Evolutionary conservation across 1,140 invertebrate genomes (phyloP), one percentile per base, ranked within the genome.

Genomic region (Goniozus legneri): DNA sequence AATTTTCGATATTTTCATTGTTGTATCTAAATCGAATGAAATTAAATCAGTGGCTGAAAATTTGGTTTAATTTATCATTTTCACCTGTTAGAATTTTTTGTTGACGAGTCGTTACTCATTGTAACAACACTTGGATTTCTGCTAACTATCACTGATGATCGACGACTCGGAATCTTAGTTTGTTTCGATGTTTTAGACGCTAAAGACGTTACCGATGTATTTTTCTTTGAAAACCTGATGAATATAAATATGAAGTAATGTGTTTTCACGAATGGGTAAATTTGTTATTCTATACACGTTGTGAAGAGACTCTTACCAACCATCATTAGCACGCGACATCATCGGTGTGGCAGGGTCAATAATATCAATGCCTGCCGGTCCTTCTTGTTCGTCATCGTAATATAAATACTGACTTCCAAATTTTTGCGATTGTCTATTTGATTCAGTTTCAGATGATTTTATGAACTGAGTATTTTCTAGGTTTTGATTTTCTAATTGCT

Each of bases 251-350:
- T 42, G n/a, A n/a, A n/a, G n/a, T n/a, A n/a, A n/a, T n/a, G n/a
- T n/a, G 16, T 38, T 12, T n/a, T 38, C 36, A 38, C 19, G 6
- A 12, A 12, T 20, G 6, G 24, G 24, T 3, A 21, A 34, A 34
- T n/a, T 21, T 3, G 14, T 38, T 38, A n/a, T 38, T 38, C 10
- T 13, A 21, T 21, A n/a, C n/a, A n/a, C n/a, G n/a, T n/a, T n/a
- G n/a, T n/a, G n/a, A n/a, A n/a, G n/a, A n/a, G n/a, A 8, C 21
- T 34, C 14, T 12, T 77, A 85, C 74, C 81, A 85, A 8, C 83
- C 83, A 55, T 86, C 83, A 53, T 85, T 86, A 3, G 81, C 78
- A 38, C 74, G 64, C 13, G 82, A 73, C 73, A 86, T 78, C 82
- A 84, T 85, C 2, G 82, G 81, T 3, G 80, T 75, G 44, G 79